These are phyloP conservation scores for Archips xylosteana DNA, from an alignment of 2,888 invertebrate species.

Conservation along the genomic window DNA sequence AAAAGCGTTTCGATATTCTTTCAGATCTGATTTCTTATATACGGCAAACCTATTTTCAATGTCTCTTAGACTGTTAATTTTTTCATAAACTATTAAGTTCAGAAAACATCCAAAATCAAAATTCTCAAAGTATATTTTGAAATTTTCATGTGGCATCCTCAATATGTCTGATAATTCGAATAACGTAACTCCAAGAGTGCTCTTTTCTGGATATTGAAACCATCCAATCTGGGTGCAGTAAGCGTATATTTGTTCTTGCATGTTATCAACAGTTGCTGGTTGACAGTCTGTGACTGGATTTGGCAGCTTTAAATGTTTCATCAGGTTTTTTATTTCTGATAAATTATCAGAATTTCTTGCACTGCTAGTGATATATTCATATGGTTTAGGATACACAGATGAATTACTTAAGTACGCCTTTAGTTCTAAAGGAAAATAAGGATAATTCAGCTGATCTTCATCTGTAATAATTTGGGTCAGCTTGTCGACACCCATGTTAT, in stretches of 20 bases:
- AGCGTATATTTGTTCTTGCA: constrained; percentile 77
- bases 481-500: constrained; percentile 88
- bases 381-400: constrained; percentile 86
- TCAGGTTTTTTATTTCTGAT: constrained; percentile 76
- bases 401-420: constrained; percentile 78
- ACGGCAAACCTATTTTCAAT: constrained; percentile 82
- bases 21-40: constrained; percentile 83
- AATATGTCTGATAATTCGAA: constrained; percentile 66
- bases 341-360: constrained; percentile 84
- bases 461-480: constrained; percentile 86
- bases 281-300: constrained; percentile 74
- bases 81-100: constrained; percentile 83
- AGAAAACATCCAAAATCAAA: constrained; percentile 84
- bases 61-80: constrained; percentile 76
- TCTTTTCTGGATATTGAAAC: constrained; percentile 76
- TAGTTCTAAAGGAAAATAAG: constrained; percentile 88
- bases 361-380: constrained; percentile 88
- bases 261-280: constrained; percentile 66
- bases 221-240: constrained; percentile 82
- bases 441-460: constrained; percentile 84
- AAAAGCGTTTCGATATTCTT: constrained; percentile 80
- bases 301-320: constrained; percentile 85
- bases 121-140: constrained; percentile 68
- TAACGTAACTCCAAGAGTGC: constrained; percentile 81
- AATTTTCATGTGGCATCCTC: constrained; percentile 68